Base-by-base conservation (phyloP, 2,113 vertebrate genomes). In the Podocnemis expansa region DNA sequence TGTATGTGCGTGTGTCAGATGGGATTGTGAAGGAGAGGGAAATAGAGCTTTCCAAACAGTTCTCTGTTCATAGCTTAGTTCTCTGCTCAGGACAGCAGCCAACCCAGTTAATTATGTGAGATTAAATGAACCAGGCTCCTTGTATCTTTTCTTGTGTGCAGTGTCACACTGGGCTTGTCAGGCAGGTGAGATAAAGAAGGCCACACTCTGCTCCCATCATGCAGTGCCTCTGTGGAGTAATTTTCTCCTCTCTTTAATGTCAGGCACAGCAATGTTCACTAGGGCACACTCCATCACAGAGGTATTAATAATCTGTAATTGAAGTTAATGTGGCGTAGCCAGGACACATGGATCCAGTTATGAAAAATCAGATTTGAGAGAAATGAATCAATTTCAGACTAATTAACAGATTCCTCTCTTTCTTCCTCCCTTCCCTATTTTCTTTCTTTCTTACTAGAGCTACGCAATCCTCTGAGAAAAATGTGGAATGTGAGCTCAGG, bases 291-390 rank as follows among this genome's bases (percentile, higher is more conserved):
- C 87, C 85, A 93, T 94, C 89, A 70, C 21, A 0, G 84, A 93
- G 87, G 96, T 94, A 49, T 96, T 98, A 96, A 98, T 97, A 97
- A 98, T 97, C 97, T 92, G 83, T 98, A 97, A 98, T 96, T 97
- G 96, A 96, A 98, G 97, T 95, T 98, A 98, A 98, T 97, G 97
- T 96, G 95, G 93, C 93, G 49, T 94, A 92, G 95, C 88, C 95
- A 34, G 97, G 95, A 92, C 94, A 92, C 94, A 93, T 80, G 80
- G 97, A 96, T 94, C 85, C 93, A 89, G 93, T 97, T 95, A 97
- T 93, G 89, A 89, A 84, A 58, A 88, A 95, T 91, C 87, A 52
- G 84, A 49, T n/a, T 82, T 87, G 93, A 94, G 92, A 93, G 91
- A 91, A 93, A 89, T 38, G 80, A 97, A 89, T 94, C 90, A 89